Base-by-base conservation (phyloP, 2,797 vertebrate genomes). In the Urophycis tenuis region DNA sequence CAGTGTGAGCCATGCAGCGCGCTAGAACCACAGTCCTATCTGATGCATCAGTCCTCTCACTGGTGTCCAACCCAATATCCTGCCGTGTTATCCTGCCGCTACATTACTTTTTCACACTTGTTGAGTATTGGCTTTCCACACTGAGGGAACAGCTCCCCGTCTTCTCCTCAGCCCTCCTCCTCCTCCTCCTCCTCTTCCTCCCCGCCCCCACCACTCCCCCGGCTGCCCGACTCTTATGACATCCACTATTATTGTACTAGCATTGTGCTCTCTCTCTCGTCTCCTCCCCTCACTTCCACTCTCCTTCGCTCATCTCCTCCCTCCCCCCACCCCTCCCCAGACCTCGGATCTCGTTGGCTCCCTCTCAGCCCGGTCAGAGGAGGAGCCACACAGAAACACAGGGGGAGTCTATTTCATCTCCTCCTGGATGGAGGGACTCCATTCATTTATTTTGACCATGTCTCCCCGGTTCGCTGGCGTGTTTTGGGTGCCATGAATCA, bases 21-120 rank as follows among this genome's bases (percentile, higher is more conserved):
- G 10, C 22, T 12, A 71, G 73, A 35, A 34, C 67, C 79, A 72
- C 73, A 31, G 74, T 77, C 78, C 73, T 19, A 69, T 64, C 60
- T 77, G 76, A 80, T 71, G 72, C 75, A 83, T 76, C 64, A 30
- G 11, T 76, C 75, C 64, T 74, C 49, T 33, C 30, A 30, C n/a
- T 35, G 32, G 77, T 71, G 33, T 73, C 74, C 45, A 45, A 30
- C 74, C 80, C 76, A 35, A 69, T 83, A 78, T 81, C 74, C 79
- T 81, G 53, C 74, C 32, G 39, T 15, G n/a, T n/a, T n/a, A 70
- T n/a, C 11, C 41, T 49, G 3, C 45, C 82, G 80, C 33, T 67
- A 71, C 73, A 79, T 83, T 77, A 81, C 70, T 69, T 32, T 83
- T 79, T 79, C 45, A 77, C 45, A 39, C 72, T n/a, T 69, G 29